Evolutionary conservation across 2,797 vertebrate species (phyloP), one percentile per base, ranked within the genome.

Genomic region (Rhynchonycteris naso): DNA sequence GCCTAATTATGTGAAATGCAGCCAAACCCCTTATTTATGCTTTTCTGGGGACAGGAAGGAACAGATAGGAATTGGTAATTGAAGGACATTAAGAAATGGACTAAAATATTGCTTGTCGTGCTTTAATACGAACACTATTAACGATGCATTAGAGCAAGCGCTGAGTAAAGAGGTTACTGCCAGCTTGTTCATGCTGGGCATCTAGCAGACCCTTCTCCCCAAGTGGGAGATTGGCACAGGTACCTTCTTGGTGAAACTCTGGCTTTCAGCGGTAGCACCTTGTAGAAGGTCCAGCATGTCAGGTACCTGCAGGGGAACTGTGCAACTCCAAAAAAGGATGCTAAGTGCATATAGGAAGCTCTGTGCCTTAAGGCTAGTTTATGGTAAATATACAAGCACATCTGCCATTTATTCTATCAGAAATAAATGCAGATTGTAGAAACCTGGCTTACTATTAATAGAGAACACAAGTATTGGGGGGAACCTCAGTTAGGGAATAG

Each of bases 1-100:
- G 80, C 59, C 95, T 84, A 96, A 97, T 97, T 97, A 81, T 2
- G 22, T 9, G 74, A 95, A n/a, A 2, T 59, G 66, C 79, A 81
- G 88, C 92, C 82, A 83, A 59, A 58, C 5, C 56, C 63, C 47
- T 84, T 86, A 68, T 92, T 63, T 88, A 78, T 90, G 88, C 56
- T 79, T 94, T 95, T 68, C 50, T 89, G 81, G n/a, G 79, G 52
- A 86, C 2, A 13, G 80, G 58, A 65, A 89, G 92, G 58, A 80
- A 35, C 33, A 75, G 89, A 87, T 52, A 90, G 75, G 63, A 85
- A 81, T 33, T 84, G 76, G 33, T 90, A 78, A 94, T 87, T 90
- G 72, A 86, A 35, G 38, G 81, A 63, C 80, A 74, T 79, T 95
- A 88, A 86, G 87, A 88, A 88, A 95, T 7, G 13, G 59, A n/a